Base-by-base conservation (phyloP, 2,888 invertebrate species). In the Hydrotaea diabolus region DNA sequence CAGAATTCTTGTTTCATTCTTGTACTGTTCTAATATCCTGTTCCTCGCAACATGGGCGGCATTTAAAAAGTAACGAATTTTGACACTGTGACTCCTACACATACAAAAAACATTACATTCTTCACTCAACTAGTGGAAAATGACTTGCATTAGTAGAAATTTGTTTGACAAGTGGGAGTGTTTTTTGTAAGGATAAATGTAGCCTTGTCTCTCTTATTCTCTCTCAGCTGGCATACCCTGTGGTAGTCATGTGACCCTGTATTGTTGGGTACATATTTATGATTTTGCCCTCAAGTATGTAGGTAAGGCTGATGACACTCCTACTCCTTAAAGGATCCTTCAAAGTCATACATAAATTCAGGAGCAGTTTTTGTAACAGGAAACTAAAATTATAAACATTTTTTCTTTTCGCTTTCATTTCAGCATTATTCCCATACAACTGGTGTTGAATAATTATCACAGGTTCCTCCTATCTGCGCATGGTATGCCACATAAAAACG, bases 221-320 rank as follows among this genome's bases (percentile, higher is more conserved):
- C n/a, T n/a, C n/a, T n/a, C n/a, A n/a, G n/a, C n/a, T n/a, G n/a
- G n/a, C 31, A 31, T 31, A 31, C 31, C 3, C 31, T 31, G 31
- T 31, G 31, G 31, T 4, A 49, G 5, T 49, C n/a, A 49, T 49
- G 49, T 3, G 8, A 49, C 49, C 49, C 49, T 49, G 49, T 13
- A 49, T 49, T 49, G 49, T 49, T 49, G 49, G n/a, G n/a, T 49
- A 49, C 49, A 49, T 49, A 49, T 49, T 49, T 49, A 49, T 49
- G 5, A 49, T 13, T 49, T 11, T 49, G 8, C n/a, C 15, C 13
- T 3, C 49, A 2, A 15, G 15, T n/a, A 13, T 15, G 15, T 49
- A n/a, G n/a, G n/a, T n/a, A n/a, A n/a, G 5, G 3, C 39, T 9
- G 7, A 43, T 9, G 43, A 13, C 9, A 43, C 43, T 43, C 43